Evolutionary conservation across 64 coral and sea anemone species (phyloP).

Genomic region (Montipora sp.): DNA sequence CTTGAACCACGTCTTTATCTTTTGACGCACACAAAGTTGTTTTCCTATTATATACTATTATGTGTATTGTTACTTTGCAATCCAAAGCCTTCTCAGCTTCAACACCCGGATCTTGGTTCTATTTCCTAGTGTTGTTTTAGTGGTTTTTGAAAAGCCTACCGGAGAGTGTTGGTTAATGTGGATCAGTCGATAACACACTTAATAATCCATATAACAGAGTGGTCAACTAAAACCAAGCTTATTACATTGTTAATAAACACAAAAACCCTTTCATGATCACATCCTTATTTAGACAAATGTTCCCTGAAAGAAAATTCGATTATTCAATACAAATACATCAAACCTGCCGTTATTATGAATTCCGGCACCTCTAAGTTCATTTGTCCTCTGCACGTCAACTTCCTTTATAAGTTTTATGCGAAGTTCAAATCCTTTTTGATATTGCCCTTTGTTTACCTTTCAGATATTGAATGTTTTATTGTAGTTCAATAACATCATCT

Average conservation of each 20-base stretch:
- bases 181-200: slow-evolving; percentile 39
- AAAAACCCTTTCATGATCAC: slow-evolving; percentile 49
- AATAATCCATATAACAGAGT: slow-evolving; percentile 29
- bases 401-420: slow-evolving; percentile 50
- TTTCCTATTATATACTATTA: slow-evolving; percentile 34
- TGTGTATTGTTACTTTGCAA: slow-evolving; percentile 52
- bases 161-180: slow-evolving; percentile 31
- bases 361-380: slow-evolving; percentile 51
- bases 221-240: slow-evolving; percentile 2
- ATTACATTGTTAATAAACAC: slow-evolving; percentile 55
- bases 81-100: slow-evolving; percentile 9
- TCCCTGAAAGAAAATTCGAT: slow-evolving; percentile 46
- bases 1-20: background rate
- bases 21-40: slow-evolving; percentile 20
- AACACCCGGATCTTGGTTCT: slow-evolving; percentile 34
- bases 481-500: slow-evolving; percentile 42
- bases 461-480: slow-evolving; percentile 49
- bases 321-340: slow-evolving; percentile 49
- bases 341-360: slow-evolving; percentile 45
- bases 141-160: slow-evolving; percentile 38
- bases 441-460: slow-evolving; percentile 45
- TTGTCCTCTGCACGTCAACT: slow-evolving; percentile 6
- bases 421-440: slow-evolving; percentile 17
- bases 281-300: slow-evolving; percentile 63
- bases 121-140: slow-evolving; percentile 62